A percentile compares a stretch with the other conserved stretches of the same genome.
Evolutionary conservation across 2,888 invertebrate genomes (phyloP).

Genomic region (Mylabris sibirica): DNA sequence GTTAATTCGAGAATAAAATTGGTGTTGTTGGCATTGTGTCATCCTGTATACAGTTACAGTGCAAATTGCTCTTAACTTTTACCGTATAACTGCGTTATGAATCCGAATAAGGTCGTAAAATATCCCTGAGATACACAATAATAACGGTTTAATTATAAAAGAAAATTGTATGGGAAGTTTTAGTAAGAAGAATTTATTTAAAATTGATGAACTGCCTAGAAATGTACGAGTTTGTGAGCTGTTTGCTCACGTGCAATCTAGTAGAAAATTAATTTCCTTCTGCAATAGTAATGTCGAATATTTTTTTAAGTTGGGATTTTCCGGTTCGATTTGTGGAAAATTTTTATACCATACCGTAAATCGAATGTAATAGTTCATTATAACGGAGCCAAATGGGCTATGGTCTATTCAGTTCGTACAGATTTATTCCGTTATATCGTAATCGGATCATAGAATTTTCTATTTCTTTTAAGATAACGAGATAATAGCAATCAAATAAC

Average conservation of each 20-base stretch:
- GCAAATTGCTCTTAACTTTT: background rate
- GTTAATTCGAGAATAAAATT: conserved; percentile 9
- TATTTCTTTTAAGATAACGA: background rate
- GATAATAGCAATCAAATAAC: background rate
- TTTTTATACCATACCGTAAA: background rate
- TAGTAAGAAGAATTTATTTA: background rate
- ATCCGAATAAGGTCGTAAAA: background rate
- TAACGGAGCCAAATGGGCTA: background rate
- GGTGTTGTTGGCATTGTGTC: background rate
- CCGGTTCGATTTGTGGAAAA: background rate
- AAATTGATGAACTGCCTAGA: background rate
- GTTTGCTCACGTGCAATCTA: too few species aligned
- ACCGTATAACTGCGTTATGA: background rate
- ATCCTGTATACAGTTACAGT: background rate
- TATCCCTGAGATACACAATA: too few species aligned
- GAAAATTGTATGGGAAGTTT: background rate
- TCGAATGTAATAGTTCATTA: background rate
- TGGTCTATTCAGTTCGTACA: background rate
- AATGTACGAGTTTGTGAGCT: background rate
- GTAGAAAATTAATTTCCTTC: background rate
- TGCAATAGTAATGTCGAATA: background rate
- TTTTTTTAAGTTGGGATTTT: background rate
- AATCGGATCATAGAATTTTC: conserved; percentile 7
- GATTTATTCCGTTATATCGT: background rate
- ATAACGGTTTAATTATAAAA: background rate